Base-by-base conservation (phyloP, 2,888 invertebrate genomes). In the Meteorus cinctellus region DNA sequence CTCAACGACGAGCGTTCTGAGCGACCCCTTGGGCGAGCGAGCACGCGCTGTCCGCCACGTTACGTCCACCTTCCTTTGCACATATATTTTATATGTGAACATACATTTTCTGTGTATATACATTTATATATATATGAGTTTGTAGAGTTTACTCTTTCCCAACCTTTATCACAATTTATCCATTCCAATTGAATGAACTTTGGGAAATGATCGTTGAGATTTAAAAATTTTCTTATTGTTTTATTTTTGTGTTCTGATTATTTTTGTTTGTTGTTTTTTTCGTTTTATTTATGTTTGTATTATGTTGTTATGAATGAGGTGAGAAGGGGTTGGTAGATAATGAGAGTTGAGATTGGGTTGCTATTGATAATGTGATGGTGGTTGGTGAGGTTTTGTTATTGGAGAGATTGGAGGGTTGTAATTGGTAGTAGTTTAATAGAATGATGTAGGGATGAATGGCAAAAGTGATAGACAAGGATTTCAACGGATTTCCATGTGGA, bases 21-120 rank as follows among this genome's bases (percentile, higher is more conserved):
- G 78, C 82, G 79, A 84, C 82, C 84, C 85, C 86, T 84, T 79
- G 82, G 84, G 84, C 84, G 83, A 86, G 82, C 79, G 77, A 81
- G 81, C 83, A 81, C 79, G 83, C 86, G 84, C 85, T 85, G 84
- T 86, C 83, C 85, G 86, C 83, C 87, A 86, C 87, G 85, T 87
- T 87, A 86, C 80, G 83, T 82, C 82, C 85, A 84, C 82, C 79
- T 82, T 81, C 48, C 62, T 41, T 80, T 79, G 70, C 77, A 69
- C 78, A 77, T 70, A 68, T 70, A 62, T 76, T 68, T 75, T 76
- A 72, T 78, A 51, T 68, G 48, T 63, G 31, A 59, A 72, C 62
- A 69, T n/a, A 14, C 24, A 27, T 60, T 27, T 60, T 63, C 27
- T 60, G 31, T 65, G 68, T 16, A 4, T 55, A 19, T 51, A 34